phyloP scores from a whole-genome alignment of 1,140 invertebrate genomes.

The Aricia agestis region DNA sequence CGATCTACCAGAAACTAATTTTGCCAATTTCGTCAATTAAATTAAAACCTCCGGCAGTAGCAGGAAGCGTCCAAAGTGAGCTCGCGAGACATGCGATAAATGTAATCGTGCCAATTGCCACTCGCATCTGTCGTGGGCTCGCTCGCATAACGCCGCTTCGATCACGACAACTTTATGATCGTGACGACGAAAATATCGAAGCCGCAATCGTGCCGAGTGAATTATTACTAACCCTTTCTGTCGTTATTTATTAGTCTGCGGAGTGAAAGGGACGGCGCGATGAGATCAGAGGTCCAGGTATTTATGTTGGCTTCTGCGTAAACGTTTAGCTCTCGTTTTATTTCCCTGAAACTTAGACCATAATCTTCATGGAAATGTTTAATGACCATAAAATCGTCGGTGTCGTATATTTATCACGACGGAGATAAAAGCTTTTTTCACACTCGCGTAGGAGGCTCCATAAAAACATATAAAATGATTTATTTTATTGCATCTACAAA shows the following conservation, averaged over 20 bases:
- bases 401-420: background rate
- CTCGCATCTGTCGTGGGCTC: slow-evolving; percentile 40
- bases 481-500: slow-evolving; percentile 1
- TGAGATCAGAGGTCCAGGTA: slow-evolving; percentile 29
- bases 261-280: slow-evolving; percentile 44
- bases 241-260: slow-evolving; percentile 48
- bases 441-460: background rate
- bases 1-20: too few relatives aligned
- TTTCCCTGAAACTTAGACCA: slow-evolving; percentile 17
- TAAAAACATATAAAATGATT: slow-evolving; percentile 1
- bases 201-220: slow-evolving; percentile 47
- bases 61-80: background rate
- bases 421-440: slow-evolving; percentile 1
- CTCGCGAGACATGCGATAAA: slow-evolving; percentile 20
- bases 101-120: slow-evolving; percentile 33
- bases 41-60: background rate
- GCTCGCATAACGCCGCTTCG: slow-evolving; percentile 26
- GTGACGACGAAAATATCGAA: slow-evolving; percentile 58
- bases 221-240: slow-evolving; percentile 41
- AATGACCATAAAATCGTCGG: slow-evolving; percentile 4
- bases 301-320: slow-evolving; percentile 22
- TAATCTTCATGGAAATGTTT: slow-evolving; percentile 13
- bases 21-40: background rate
- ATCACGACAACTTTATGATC: slow-evolving; percentile 52
- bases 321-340: slow-evolving; percentile 3